Conservation (phyloP, 2,113 vertebrate genomes). For the Cromileptes altivelis region DNA sequence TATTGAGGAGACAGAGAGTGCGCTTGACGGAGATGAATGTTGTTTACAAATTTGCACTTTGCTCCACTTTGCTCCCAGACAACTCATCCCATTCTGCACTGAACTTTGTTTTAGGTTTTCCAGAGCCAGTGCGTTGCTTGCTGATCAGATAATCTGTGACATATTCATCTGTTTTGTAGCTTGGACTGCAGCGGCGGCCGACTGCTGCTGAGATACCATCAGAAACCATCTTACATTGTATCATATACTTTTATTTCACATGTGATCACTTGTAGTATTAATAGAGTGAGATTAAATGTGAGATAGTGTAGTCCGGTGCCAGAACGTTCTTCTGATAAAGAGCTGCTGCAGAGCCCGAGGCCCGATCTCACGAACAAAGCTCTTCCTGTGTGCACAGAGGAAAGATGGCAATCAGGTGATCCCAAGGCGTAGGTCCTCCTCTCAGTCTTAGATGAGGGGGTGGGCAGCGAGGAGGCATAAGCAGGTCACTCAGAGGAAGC, state of each 20-base stretch:
- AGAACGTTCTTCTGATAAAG: conserved; percentile 46
- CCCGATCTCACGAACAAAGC: conserved; percentile 39
- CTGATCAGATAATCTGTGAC: conserved; percentile 30
- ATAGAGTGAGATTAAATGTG: conserved; percentile 1
- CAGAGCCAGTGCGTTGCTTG: neutral
- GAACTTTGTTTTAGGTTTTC: conserved; percentile 30
- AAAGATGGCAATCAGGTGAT: conserved; percentile 61
- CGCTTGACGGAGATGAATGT: conserved; percentile 43
- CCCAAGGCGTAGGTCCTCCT: conserved; percentile 11
- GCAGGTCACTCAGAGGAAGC: conserved; percentile 34
- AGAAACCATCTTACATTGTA: neutral
- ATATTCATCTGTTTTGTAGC: neutral
- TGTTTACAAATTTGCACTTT: conserved; percentile 33
- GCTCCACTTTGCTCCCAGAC: conserved; percentile 10
- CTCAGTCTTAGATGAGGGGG: neutral
- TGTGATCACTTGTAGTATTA: conserved; percentile 19
- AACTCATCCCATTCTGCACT: conserved; percentile 6
- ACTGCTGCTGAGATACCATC: neutral
- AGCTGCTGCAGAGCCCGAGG: conserved; percentile 35
- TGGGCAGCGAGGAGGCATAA: conserved; percentile 11
- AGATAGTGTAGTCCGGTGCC: neutral
- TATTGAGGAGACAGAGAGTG: neutral
- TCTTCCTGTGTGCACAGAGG: conserved; percentile 55
- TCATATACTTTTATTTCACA: neutral
- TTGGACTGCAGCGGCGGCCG: neutral